Evolutionary conservation across 2,888 invertebrate genomes (phyloP), one percentile per base, ranked within the genome.

Genomic region (Caenorhabditis uteleia): DNA sequence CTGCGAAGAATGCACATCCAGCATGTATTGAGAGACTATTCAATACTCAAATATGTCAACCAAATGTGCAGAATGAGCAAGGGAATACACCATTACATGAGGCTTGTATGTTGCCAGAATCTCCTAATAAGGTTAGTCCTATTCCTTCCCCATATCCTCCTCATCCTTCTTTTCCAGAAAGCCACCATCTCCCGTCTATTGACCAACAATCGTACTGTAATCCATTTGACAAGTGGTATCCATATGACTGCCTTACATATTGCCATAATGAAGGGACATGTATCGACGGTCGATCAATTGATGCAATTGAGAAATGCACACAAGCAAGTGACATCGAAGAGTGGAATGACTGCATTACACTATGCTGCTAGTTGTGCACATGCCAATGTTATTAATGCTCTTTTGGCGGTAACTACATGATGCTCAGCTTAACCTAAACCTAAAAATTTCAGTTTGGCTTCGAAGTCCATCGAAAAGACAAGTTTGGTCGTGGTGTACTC

Each of bases 21-120:
- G 71, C 68, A 2, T 71, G 71, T 46, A 66, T 71, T 44, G 71
- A 71, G 34, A 49, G 71, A 14, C 51, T 71, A 14, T 59, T 71
- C 23, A 45, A 34, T 14, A 44, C 47, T 6, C 44, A 38, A 31
- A 23, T 49, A 12, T 54, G 65, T 47, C 57, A 61, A 27, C 43
- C 68, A n/a, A 66, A 54, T 34, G 54, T 59, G 25, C 47, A 65
- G 38, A 71, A 71, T 43, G 45, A 45, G 12, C 25, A 45, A 25
- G 71, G 71, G 20, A 64, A 71, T 39, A 54, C 68, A 2, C 68
- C 66, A 3, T 47, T 71, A 4, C 71, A 71, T 33, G 68, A 65
- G 23, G 49, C 64, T 14, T 66, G 66, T 43, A 43, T 40, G 12
- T 23, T 66, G 18, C 57, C 62, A 16, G 71, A 71, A 38, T 65